Evolutionary conservation across 2,113 vertebrate genomes (phyloP).

Genomic region (Plectropomus leopardus): DNA sequence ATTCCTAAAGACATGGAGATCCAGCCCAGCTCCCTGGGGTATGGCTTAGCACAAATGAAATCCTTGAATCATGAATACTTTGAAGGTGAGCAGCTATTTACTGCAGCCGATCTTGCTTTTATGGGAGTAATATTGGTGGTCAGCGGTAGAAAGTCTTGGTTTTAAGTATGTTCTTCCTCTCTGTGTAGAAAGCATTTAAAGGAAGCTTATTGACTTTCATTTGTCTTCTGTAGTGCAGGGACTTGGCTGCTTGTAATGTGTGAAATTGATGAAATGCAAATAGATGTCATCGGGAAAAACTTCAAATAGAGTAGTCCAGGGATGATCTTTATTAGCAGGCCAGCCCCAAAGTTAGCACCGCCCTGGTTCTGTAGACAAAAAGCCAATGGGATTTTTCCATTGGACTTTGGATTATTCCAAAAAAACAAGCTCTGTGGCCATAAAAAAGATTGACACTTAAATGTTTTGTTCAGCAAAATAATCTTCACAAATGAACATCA

Average conservation of each 20-base stretch:
- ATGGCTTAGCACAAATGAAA: constrained; percentile 74
- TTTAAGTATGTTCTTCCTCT: constrained; percentile 50
- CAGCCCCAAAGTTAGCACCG: too few relatives aligned
- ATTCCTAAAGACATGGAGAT: constrained; percentile 65
- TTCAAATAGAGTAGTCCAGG: too few relatives aligned
- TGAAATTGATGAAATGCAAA: constrained; percentile 13
- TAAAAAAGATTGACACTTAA: too few relatives aligned
- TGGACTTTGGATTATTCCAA: too few relatives aligned
- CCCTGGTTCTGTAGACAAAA: too few relatives aligned
- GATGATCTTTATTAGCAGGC: too few relatives aligned
- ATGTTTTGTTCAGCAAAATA: too few relatives aligned
- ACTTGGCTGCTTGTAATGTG: constrained; percentile 6
- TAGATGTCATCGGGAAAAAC: neutral
- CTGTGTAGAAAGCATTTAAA: constrained; percentile 26
- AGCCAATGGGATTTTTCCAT: too few relatives aligned
- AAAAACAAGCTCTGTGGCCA: too few relatives aligned
- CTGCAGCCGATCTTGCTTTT: constrained; percentile 60
- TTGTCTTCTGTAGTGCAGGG: constrained; percentile 29
- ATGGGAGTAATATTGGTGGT: constrained; percentile 70
- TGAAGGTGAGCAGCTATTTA: constrained; percentile 57
- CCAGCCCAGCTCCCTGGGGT: constrained; percentile 43
- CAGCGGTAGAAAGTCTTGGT: constrained; percentile 51
- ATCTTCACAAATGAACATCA: too few relatives aligned
- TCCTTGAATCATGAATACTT: constrained; percentile 80
- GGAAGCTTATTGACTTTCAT: constrained; percentile 42